A percentile compares a stretch with the other conserved stretches of the same genome.
These are phyloP conservation scores for Neopipo cinnamomea DNA, from an alignment of 2,113 vertebrate genomes.

Conservation along the genomic window DNA sequence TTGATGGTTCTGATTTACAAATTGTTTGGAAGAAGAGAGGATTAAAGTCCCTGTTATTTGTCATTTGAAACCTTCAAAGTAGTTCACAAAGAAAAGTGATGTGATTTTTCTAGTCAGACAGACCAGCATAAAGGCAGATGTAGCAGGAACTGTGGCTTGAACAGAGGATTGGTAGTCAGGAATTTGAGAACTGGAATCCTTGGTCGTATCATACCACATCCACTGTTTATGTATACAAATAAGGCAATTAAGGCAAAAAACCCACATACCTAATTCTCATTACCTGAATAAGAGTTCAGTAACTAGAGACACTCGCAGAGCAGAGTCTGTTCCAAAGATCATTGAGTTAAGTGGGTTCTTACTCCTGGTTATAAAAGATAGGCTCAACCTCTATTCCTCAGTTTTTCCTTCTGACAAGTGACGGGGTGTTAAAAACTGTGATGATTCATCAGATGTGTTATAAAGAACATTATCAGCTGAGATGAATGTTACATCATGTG, in stretches of 20 bases:
- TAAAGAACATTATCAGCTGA: neutral
- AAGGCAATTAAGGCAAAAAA: neutral
- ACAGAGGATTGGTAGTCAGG: neutral
- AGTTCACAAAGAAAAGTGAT: conserved; percentile 27
- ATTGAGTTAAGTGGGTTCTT: neutral
- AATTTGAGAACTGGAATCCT: neutral
- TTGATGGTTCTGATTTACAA: conserved; percentile 62
- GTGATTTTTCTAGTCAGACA: neutral
- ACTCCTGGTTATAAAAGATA: neutral
- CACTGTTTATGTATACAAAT: neutral
- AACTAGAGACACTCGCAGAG: neutral
- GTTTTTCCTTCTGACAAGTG: neutral
- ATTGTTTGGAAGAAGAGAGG: conserved; percentile 51
- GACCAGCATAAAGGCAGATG: neutral
- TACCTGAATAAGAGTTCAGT: neutral
- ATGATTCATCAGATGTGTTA: neutral
- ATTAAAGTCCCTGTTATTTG: conserved; percentile 47
- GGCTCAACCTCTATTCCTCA: neutral
- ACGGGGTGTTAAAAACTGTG: neutral
- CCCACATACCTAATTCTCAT: neutral
- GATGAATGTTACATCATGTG: neutral
- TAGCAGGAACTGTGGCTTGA: neutral
- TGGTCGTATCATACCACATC: neutral
- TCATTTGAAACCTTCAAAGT: conserved; percentile 16
- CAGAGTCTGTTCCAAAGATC: neutral